These are phyloP conservation scores for Pangasianodon hypophthalmus DNA, from an alignment of 2,113 vertebrate species.

Conservation along the genomic window DNA sequence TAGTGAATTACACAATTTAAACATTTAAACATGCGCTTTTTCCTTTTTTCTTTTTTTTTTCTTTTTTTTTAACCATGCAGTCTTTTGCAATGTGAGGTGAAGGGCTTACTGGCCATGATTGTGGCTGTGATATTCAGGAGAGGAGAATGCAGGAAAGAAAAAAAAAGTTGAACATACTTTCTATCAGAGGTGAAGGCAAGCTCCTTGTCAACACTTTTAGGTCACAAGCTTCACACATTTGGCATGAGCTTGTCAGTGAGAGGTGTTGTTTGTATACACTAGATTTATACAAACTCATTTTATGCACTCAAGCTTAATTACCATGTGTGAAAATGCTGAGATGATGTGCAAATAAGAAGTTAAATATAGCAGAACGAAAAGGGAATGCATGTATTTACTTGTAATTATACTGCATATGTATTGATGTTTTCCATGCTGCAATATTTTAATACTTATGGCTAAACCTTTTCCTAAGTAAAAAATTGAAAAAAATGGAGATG, in stretches of 20 bases:
- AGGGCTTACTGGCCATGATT: neutral
- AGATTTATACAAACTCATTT: neutral
- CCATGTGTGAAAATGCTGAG: constrained; percentile 33
- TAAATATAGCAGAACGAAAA: constrained; percentile 30
- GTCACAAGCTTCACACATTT: constrained; percentile 25
- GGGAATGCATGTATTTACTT: neutral
- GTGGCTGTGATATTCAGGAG: neutral
- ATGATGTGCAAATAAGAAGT: constrained; percentile 33
- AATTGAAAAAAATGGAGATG: neutral
- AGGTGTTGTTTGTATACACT: constrained; percentile 11
- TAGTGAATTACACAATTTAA: no score
- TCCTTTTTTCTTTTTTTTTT: no score
- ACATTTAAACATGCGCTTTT: no score
- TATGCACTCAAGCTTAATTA: constrained; percentile 51
- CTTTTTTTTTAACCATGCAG: no score
- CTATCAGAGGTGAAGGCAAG: neutral
- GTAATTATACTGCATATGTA: neutral
- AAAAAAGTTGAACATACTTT: neutral
- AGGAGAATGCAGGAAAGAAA: neutral
- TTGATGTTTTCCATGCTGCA: neutral
- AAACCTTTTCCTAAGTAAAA: neutral
- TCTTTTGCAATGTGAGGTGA: neutral
- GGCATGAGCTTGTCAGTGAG: constrained; percentile 7
- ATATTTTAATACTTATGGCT: neutral
- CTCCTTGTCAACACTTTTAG: constrained; percentile 25